Percentiles rank a stretch among this genome's conserved stretches.
Evolutionary conservation across 2,113 vertebrate genomes (phyloP).

Genomic region (Nycticryphes semicollaris): DNA sequence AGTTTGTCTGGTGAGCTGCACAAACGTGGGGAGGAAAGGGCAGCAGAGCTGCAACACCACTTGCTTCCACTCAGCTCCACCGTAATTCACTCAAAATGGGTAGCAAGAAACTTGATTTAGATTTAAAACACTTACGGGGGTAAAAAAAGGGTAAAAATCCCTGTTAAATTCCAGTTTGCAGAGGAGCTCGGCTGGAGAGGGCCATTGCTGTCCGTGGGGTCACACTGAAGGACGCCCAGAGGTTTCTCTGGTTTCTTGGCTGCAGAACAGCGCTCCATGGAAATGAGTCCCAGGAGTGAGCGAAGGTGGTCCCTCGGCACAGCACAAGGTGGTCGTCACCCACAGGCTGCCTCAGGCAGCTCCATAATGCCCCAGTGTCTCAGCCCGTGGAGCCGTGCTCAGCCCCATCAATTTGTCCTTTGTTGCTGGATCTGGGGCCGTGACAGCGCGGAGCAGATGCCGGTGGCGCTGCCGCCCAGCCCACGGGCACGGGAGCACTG

Average conservation of each 20-base stretch:
- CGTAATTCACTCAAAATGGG: rapidly evolving
- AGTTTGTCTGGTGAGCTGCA: rapidly evolving
- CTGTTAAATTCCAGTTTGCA: rapidly evolving
- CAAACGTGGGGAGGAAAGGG: neutral
- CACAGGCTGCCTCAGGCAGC: neutral
- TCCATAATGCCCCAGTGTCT: neutral
- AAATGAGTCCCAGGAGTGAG: rapidly evolving
- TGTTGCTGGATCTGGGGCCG: neutral
- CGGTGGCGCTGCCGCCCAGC: neutral
- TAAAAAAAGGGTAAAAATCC: too few relatives aligned
- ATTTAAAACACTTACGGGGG: neutral
- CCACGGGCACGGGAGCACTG: neutral
- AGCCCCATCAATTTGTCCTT: neutral
- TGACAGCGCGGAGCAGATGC: neutral
- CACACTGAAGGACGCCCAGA: neutral
- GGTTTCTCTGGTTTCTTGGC: neutral
- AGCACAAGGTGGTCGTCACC: neutral
- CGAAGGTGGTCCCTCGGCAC: rapidly evolving
- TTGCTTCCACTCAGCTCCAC: neutral
- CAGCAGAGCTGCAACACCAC: neutral
- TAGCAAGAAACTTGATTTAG: neutral
- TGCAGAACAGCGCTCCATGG: rapidly evolving
- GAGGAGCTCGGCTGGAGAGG: rapidly evolving
- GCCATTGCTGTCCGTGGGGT: neutral
- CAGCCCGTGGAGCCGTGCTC: neutral